Evolutionary conservation across 2,888 invertebrate species (phyloP).

Genomic region (Athalia rosae): DNA sequence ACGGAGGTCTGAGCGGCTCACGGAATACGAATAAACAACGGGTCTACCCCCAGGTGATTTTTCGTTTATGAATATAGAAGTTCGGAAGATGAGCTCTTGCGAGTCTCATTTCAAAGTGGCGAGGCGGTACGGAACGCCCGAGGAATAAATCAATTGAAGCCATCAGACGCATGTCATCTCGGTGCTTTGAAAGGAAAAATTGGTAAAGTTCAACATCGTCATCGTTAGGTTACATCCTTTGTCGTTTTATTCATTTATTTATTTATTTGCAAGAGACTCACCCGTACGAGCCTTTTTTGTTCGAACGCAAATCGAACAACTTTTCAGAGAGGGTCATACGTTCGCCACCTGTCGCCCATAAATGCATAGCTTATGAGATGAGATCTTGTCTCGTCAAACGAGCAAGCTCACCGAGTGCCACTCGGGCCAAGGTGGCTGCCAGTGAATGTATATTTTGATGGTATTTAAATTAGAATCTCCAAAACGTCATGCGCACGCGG

Average conservation of each 20-base stretch:
- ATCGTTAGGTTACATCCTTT: no score
- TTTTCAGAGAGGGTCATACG: slow-evolving; percentile 9
- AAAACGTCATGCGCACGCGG: slow-evolving; percentile 44
- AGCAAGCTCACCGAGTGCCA: slow-evolving; percentile 36
- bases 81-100: not conserved
- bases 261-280: not conserved
- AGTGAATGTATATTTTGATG: slow-evolving; percentile 48
- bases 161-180: no score
- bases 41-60: slow-evolving; percentile 14
- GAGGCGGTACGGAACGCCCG: not conserved
- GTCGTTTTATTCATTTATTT: not conserved
- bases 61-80: slow-evolving; percentile 8
- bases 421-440: slow-evolving; percentile 31
- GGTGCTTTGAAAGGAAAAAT: no score
- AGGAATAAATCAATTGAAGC: not conserved
- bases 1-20: slow-evolving; percentile 25
- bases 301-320: slow-evolving; percentile 33
- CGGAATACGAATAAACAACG: slow-evolving; percentile 27
- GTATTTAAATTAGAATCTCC: slow-evolving; percentile 53
- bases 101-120: not conserved
- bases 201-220: no score
- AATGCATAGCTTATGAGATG: slow-evolving; percentile 50
- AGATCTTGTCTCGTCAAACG: slow-evolving; percentile 42
- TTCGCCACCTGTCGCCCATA: slow-evolving; percentile 48
- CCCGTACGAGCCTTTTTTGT: slow-evolving; percentile 10